Conservation (phyloP, 2,113 vertebrate genomes). For the Phalacrocorax pelagicus region DNA sequence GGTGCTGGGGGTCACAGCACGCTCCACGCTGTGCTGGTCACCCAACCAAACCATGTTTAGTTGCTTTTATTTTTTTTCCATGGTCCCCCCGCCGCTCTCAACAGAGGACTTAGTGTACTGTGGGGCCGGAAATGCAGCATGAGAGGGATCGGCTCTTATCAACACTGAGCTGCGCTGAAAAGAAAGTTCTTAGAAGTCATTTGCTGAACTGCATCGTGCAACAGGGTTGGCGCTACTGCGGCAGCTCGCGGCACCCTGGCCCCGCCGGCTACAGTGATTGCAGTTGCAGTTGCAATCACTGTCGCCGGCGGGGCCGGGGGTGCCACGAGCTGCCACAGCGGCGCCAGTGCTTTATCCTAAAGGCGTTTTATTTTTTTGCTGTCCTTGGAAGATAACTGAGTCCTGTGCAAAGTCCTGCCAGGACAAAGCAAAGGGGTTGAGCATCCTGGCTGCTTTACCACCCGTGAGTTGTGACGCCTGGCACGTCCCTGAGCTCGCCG, state of each 20-base stretch:
- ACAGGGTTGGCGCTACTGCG: background rate
- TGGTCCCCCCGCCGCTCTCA: rapidly evolving
- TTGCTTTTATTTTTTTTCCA: background rate
- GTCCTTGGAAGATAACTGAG: rapidly evolving
- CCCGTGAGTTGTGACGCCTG: rapidly evolving
- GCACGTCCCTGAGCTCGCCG: rapidly evolving
- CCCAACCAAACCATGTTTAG: background rate
- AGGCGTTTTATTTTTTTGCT: background rate
- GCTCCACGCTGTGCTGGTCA: background rate
- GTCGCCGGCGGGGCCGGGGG: background rate
- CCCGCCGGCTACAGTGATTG: background rate
- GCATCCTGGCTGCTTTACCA: background rate
- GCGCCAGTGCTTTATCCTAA: rapidly evolving
- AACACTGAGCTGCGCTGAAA: background rate
- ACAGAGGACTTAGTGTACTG: background rate
- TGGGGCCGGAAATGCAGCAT: constrained; percentile 7
- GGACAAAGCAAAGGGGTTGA: background rate
- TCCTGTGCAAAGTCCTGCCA: background rate
- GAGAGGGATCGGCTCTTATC: constrained; percentile 43
- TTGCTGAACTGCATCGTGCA: background rate
- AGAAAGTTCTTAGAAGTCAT: constrained; percentile 61
- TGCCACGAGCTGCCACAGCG: rapidly evolving
- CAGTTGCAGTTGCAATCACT: constrained; percentile 23
- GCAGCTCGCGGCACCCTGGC: background rate
- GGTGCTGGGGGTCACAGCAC: background rate